Base-by-base conservation (phyloP, 2,888 invertebrate species). In the Cataglyphis cursor region DNA sequence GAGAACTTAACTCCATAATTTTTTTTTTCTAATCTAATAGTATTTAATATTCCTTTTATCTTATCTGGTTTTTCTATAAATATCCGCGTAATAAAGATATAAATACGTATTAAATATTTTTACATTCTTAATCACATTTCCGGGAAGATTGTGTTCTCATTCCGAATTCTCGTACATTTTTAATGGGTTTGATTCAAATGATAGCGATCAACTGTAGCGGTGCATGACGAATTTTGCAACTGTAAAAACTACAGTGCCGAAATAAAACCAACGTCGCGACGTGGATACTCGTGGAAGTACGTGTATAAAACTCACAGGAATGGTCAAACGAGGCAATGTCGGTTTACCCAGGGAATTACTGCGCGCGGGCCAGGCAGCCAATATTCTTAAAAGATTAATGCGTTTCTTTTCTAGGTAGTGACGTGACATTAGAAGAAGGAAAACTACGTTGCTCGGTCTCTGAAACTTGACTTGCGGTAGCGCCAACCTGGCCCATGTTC, bases 381-480 rank as follows among this genome's bases (percentile, higher is more conserved):
- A 93, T 93, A 89, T 91, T 91, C 91, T 89, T 93, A 82, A 93
- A 93, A 93, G 87, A 93, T 93, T 93, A 91, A 93, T 88, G 92
- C 85, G 82, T 90, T 90, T 90, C 91, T 91, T 93, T 92, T 91
- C 92, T 89, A 90, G 89, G 90, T 87, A 91, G 90, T 91, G 89
- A 91, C 91, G 90, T 90, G 92, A 93, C 92, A 92, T 93, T 90
- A 89, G 86, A 90, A 90, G 90, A 83, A 90, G 84, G 82, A 82
- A 81, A 90, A 86, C 86, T 88, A 82, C 82, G 85, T 83, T 87
- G 88, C 54, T 68, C 80, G 78, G 61, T 83, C 54, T 80, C 66
- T 44, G 62, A 21, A 48, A 70, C 54, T 83, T 54, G 81, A 54
- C 64, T 72, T 21, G 54, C 64, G 70, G 54, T 21, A 59, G 15